Conservation (phyloP, 2,888 invertebrate species). For the Troilus luridus region DNA sequence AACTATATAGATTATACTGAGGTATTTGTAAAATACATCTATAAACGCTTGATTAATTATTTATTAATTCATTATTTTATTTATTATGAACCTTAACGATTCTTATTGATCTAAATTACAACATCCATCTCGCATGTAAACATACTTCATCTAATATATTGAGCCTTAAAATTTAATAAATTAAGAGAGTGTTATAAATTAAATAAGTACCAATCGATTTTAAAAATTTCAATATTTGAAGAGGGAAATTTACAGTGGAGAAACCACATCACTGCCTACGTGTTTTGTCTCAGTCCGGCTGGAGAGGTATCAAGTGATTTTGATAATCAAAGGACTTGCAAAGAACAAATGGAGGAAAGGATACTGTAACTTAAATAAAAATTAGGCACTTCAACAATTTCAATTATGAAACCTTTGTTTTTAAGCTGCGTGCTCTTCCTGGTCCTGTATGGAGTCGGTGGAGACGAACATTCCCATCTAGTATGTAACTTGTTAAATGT, state of each 20-base stretch:
- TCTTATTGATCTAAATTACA: neutral
- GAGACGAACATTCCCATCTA: conserved; percentile 85
- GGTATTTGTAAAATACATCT: neutral
- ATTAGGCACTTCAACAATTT: neutral
- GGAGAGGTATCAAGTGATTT: conserved; percentile 39
- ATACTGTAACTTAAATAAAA: neutral
- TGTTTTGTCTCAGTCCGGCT: conserved; percentile 56
- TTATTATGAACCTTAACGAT: neutral
- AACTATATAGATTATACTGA: neutral
- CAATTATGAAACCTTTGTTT: conserved; percentile 43
- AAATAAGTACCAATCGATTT: neutral
- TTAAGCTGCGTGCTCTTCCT: conserved; percentile 51
- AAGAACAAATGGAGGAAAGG: conserved; percentile 53
- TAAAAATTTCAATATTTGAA: neutral
- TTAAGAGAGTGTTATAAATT: neutral
- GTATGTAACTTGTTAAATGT: conserved; percentile 72
- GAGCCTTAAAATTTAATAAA: neutral
- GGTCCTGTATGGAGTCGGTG: conserved; percentile 61
- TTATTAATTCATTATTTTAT: neutral
- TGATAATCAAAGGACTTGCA: conserved; percentile 42
- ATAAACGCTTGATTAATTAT: neutral
- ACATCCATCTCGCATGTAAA: neutral
- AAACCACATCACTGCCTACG: conserved; percentile 59
- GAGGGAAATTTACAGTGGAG: conserved; percentile 20
- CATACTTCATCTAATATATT: neutral